Evolutionary conservation across 2,888 invertebrate genomes (phyloP).

Genomic region (Melinaea menophilus): DNA sequence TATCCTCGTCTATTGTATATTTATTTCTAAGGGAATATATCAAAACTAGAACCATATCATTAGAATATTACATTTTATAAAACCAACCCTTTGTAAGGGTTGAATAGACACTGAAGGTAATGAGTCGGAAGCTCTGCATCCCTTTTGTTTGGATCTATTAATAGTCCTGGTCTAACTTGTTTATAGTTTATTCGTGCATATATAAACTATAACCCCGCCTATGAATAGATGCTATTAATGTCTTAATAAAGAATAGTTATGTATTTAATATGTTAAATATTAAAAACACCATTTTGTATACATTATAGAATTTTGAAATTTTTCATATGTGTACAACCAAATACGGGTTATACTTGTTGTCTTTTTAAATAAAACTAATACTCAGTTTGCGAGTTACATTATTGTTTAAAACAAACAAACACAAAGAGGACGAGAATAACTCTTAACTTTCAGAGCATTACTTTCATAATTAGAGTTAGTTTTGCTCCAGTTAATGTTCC

Average conservation of each 20-base stretch:
- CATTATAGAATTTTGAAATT: too few species aligned
- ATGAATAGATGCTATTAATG: slow-evolving; percentile 10
- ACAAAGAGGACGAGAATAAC: slow-evolving; percentile 17
- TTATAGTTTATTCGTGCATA: slow-evolving; percentile 19
- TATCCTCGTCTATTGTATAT: too few species aligned
- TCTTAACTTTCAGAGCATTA: slow-evolving; percentile 28
- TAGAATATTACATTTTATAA: slow-evolving; percentile 1
- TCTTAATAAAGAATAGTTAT: slow-evolving; percentile 3
- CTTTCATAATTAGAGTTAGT: slow-evolving; percentile 32
- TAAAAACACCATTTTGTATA: too few species aligned
- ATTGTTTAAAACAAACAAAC: too few species aligned
- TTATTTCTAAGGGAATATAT: not conserved
- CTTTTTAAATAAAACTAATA: too few species aligned
- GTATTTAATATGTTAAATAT: not conserved
- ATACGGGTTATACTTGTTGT: too few species aligned
- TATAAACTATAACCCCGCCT: slow-evolving; percentile 15
- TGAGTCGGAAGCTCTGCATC: slow-evolving; percentile 18
- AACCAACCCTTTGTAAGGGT: not conserved
- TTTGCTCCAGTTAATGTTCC: slow-evolving; percentile 31
- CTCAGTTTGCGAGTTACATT: too few species aligned
- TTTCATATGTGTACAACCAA: too few species aligned
- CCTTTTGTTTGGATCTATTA: slow-evolving; percentile 20
- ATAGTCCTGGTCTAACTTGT: slow-evolving; percentile 19
- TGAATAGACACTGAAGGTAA: slow-evolving; percentile 11
- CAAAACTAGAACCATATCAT: not conserved